Conservation (phyloP, 2,797 vertebrate species). For the Pampus argenteus region DNA sequence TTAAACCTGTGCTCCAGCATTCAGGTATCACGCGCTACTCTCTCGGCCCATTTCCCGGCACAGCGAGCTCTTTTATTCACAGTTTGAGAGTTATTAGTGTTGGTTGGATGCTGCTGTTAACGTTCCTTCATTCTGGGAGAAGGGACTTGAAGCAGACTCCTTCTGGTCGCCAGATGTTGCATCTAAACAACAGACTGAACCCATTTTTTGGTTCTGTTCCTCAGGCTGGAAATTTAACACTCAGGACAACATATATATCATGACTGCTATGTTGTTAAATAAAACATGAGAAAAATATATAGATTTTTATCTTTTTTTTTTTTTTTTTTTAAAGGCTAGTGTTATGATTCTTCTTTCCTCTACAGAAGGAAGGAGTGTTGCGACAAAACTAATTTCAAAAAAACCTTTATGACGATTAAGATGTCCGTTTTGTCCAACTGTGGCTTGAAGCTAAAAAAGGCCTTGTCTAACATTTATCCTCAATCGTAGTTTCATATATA, state of each 20-base stretch:
- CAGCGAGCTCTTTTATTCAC: constrained; percentile 74
- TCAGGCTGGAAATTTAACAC: constrained; percentile 60
- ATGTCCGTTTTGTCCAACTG: constrained; percentile 49
- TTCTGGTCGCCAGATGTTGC: constrained; percentile 31
- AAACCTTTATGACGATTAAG: constrained; percentile 38
- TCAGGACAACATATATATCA: constrained; percentile 64
- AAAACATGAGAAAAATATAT: constrained; percentile 78
- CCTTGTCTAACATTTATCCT: constrained; percentile 67
- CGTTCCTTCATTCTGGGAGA: constrained; percentile 62
- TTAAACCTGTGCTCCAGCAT: constrained; percentile 50
- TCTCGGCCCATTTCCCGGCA: constrained; percentile 49
- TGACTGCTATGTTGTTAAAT: constrained; percentile 77
- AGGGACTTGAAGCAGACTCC: constrained; percentile 35
- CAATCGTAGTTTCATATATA: constrained; percentile 73
- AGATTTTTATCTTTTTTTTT: constrained; percentile 54
- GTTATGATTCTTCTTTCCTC: constrained; percentile 59
- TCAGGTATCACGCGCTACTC: constrained; percentile 51
- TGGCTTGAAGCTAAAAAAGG: constrained; percentile 74
- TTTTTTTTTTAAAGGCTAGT: constrained; percentile 66
- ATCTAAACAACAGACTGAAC: constrained; percentile 45
- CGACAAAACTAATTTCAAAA: constrained; percentile 62
- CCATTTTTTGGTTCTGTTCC: constrained; percentile 44
- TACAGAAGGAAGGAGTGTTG: constrained; percentile 42
- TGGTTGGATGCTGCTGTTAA: constrained; percentile 45
- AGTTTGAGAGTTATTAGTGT: constrained; percentile 73